Conservation (phyloP, 2,113 vertebrate species). For the Zosterops hypoxanthus region DNA sequence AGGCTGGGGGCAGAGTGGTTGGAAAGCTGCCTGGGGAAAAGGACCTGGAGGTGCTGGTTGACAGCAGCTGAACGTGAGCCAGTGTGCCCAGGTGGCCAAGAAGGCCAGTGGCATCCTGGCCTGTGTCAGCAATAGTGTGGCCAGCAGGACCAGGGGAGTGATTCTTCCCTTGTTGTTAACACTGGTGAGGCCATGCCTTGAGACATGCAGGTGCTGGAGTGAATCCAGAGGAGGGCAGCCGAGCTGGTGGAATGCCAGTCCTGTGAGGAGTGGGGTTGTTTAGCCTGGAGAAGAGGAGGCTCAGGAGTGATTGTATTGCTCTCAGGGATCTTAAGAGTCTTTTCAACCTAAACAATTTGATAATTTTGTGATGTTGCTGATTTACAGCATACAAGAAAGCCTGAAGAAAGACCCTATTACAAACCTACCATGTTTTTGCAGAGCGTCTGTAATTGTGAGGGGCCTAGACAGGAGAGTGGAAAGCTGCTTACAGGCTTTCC, state of each 20-base stretch:
- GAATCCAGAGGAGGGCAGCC: not conserved
- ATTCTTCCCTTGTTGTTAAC: not conserved
- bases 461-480: not conserved
- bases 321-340: not conserved
- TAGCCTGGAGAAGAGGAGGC: not conserved
- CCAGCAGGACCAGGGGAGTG: not conserved
- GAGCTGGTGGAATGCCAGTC: not conserved
- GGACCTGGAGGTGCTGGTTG: not conserved
- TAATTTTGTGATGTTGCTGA: not conserved
- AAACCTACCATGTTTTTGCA: not conserved
- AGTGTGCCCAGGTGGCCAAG: rapidly evolving
- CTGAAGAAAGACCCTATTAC: not conserved
- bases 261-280: rapidly evolving
- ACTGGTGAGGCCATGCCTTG: not conserved
- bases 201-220: not conserved
- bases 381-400: not conserved
- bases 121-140: not conserved
- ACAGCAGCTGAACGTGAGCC: not conserved
- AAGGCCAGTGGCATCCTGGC: not conserved
- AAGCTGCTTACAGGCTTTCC: not conserved
- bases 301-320: not conserved
- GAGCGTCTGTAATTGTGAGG: not conserved
- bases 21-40: not conserved
- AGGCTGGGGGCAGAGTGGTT: not conserved
- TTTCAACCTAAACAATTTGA: not conserved